Conservation (phyloP, 2,113 vertebrate species). For the Ictalurus furcatus region DNA sequence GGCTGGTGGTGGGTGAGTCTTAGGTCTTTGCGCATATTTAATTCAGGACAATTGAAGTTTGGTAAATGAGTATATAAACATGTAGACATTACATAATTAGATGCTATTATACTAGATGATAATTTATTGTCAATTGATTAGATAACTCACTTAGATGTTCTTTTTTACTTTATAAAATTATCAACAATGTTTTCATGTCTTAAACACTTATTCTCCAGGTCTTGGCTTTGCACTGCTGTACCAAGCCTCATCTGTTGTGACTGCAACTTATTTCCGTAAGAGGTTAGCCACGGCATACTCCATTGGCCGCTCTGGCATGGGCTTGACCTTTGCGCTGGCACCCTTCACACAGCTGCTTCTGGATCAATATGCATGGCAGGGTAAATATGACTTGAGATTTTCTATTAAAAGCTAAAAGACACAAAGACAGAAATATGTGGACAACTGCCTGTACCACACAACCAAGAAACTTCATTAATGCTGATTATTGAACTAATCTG, state of each 20-base stretch:
- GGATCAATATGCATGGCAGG: slow-evolving; percentile 86
- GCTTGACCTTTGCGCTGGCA: slow-evolving; percentile 86
- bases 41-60: not conserved
- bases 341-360: slow-evolving; percentile 87
- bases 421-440: not conserved
- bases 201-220: slow-evolving; percentile 66
- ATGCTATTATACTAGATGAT: slow-evolving; percentile 1
- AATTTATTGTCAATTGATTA: not conserved
- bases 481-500: not conserved
- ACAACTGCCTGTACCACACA: not conserved
- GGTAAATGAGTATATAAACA: not conserved
- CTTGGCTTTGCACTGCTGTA: slow-evolving; percentile 86
- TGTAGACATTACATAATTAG: not conserved
- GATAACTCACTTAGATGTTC: not conserved
- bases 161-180: not conserved
- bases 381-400: slow-evolving; percentile 63
- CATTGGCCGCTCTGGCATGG: slow-evolving; percentile 88
- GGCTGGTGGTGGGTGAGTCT: slow-evolving; percentile 84
- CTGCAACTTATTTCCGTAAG: slow-evolving; percentile 80
- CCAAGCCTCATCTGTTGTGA: slow-evolving; percentile 82
- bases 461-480: not conserved
- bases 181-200: not conserved
- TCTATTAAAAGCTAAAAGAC: not conserved
- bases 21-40: not conserved
- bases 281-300: slow-evolving; percentile 81